Conservation (phyloP, 2,797 vertebrate genomes). For the Heterohyrax brucei region DNA sequence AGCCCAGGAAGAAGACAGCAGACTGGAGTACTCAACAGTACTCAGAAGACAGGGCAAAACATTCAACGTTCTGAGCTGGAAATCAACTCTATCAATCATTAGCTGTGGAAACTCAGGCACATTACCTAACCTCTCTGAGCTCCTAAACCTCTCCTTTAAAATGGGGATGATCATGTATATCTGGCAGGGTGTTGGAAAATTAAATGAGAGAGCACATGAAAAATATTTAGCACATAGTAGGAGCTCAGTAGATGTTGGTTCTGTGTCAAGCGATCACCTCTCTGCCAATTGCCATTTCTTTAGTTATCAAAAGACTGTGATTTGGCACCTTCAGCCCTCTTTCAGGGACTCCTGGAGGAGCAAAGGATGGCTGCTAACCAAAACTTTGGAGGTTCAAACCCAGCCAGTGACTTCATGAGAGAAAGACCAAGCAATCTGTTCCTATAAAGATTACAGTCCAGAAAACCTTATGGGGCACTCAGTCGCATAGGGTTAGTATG, state of each 20-base stretch:
- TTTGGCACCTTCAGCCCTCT: background rate
- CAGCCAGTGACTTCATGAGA: background rate
- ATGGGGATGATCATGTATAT: background rate
- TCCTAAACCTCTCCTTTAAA: conserved; percentile 38
- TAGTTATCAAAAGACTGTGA: background rate
- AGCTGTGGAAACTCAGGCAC: background rate
- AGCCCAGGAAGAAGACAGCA: background rate
- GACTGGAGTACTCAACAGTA: background rate
- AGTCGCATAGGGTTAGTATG: background rate
- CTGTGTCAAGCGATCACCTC: background rate
- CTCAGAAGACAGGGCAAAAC: conserved; percentile 22
- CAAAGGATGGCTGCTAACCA: too few species aligned
- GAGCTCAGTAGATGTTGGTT: background rate
- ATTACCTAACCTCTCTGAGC: background rate
- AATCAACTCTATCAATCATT: background rate
- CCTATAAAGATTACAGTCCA: background rate
- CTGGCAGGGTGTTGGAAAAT: background rate
- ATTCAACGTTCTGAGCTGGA: background rate
- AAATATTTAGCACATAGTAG: background rate
- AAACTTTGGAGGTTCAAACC: background rate
- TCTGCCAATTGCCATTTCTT: background rate
- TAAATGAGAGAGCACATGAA: background rate
- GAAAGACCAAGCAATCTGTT: background rate
- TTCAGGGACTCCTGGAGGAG: too few species aligned
- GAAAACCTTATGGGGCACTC: background rate